These are phyloP conservation scores for Drosophila truncata DNA, from an alignment of 1,140 invertebrate species.

Conservation along the genomic window DNA sequence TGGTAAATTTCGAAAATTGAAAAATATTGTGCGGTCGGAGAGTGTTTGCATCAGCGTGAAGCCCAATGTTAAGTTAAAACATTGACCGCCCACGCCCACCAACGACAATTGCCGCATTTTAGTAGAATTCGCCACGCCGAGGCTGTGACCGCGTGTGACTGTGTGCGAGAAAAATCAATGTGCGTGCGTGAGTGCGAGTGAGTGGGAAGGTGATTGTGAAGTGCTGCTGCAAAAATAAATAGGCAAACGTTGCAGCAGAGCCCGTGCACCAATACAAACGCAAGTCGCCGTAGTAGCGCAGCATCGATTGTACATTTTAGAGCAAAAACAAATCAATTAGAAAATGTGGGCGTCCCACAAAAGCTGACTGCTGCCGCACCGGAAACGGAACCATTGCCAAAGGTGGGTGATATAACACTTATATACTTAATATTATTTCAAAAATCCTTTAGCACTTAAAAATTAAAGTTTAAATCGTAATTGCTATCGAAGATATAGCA, in stretches of 20 bases:
- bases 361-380: slow-evolving; percentile 46
- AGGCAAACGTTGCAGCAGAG: slow-evolving; percentile 36
- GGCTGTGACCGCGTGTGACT: slow-evolving; percentile 31
- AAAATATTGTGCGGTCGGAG: slow-evolving; percentile 84
- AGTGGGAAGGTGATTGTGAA: slow-evolving; percentile 61
- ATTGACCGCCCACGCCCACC: slow-evolving; percentile 46
- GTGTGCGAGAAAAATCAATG: slow-evolving; percentile 68
- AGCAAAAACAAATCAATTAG: slow-evolving; percentile 52
- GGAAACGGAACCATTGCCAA: slow-evolving; percentile 69
- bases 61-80: slow-evolving; percentile 84
- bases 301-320: slow-evolving; percentile 53
- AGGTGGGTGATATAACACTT: slow-evolving; percentile 54
- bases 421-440: too few relatives aligned
- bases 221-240: slow-evolving; percentile 46
- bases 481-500: too few relatives aligned
- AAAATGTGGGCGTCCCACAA: slow-evolving; percentile 42
- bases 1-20: slow-evolving; percentile 86
- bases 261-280: slow-evolving; percentile 33
- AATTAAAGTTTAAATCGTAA: too few relatives aligned
- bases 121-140: slow-evolving; percentile 38
- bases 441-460: too few relatives aligned
- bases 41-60: slow-evolving; percentile 72
- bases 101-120: slow-evolving; percentile 41
- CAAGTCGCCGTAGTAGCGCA: slow-evolving; percentile 30
- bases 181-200: slow-evolving; percentile 57